phyloP scores from a whole-genome alignment of 2,113 vertebrate genomes.

The Ibidorhyncha struthersii region DNA sequence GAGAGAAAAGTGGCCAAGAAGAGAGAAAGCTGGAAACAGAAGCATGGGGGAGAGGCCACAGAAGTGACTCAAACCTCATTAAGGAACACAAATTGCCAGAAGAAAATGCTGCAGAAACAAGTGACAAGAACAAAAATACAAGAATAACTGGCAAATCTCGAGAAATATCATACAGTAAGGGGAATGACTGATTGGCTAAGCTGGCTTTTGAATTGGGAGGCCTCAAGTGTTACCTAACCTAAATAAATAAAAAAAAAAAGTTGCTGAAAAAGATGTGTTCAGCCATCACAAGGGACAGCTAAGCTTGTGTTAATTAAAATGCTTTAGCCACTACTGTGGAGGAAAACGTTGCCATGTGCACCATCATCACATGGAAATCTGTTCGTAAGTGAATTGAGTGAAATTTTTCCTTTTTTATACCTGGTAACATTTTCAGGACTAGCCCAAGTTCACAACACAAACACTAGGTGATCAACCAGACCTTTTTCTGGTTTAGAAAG shows the following conservation, averaged over 20 bases:
- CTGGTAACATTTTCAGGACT: neutral
- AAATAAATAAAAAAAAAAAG: neutral
- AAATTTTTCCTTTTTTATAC: neutral
- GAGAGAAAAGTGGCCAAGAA: neutral
- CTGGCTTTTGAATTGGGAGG: accelerated
- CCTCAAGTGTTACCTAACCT: neutral
- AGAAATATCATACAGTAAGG: neutral
- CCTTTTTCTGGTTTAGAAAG: neutral
- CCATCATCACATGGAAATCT: neutral
- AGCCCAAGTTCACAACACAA: neutral
- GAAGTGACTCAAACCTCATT: neutral
- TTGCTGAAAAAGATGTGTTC: neutral
- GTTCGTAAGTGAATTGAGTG: accelerated
- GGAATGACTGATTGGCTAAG: neutral
- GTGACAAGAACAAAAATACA: neutral
- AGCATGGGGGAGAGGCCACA: accelerated
- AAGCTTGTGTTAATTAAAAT: neutral
- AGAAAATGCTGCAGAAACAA: neutral
- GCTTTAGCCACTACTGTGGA: neutral
- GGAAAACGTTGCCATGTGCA: neutral
- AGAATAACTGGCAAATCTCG: neutral
- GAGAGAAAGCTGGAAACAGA: neutral
- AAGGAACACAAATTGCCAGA: neutral
- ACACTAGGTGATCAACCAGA: neutral
- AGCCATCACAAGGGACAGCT: neutral